Evolutionary conservation across 2,113 vertebrate genomes (phyloP), one percentile per base, ranked within the genome.

Genomic region (Pangasianodon gigas): DNA sequence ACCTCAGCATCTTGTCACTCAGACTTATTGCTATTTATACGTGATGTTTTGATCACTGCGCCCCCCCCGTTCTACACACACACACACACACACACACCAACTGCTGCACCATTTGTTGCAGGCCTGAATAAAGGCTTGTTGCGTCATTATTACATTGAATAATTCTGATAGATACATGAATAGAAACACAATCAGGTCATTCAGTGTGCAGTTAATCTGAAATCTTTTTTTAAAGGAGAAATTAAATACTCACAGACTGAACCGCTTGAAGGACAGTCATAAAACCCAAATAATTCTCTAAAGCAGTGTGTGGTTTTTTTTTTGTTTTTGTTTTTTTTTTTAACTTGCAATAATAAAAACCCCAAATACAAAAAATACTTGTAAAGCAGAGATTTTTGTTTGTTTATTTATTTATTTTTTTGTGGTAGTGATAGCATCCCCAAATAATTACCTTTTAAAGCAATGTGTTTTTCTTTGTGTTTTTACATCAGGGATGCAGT

Each of bases 71-170:
- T 75, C 41, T 75, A 37, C 69, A 74, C 71, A 74, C 37, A 11
- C 41, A 13, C 41, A 10, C 21, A 2, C 7, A 21, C 74, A 13
- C 74, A 24, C 37, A 29, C 75, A 11, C 75, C 75, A 79, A 79
- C 75, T 79, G 75, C 75, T 79, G 75, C 44, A 48, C 75, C 75
- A 79, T 79, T 79, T 79, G 44, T 48, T 79, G 10, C 75, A 48
- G 10, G 10, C 6, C 44, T 48, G 75, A 48, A 48, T 79, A 79
- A 48, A 79, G 75, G 24, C 75, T 29, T 2, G 46, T n/a, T 51
- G 46, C 77, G 0, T 80, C 46, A 80, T 16, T 21, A 48, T 6
- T 29, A 80, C 51, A n/a, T 80, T 6, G 44, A 79, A 48, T 26
- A 1, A 14, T 10, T 26, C 21, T 24, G 46, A 48, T 6, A 6